Percentiles rank a stretch among this genome's conserved stretches.
These are phyloP conservation scores for Porites rus DNA, from an alignment of 92 coral and sea anemone species.

Conservation along the genomic window DNA sequence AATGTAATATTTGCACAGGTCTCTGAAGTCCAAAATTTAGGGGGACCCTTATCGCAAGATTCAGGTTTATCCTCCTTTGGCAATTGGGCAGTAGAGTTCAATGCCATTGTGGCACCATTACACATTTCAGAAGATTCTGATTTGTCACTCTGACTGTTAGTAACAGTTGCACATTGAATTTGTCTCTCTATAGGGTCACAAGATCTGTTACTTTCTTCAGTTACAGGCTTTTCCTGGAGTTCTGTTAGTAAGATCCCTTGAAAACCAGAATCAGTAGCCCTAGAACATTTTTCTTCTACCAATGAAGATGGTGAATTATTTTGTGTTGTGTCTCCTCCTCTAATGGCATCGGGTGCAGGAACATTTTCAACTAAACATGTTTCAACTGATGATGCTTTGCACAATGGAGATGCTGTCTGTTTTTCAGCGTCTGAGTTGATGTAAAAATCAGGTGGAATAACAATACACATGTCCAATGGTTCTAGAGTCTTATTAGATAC, in stretches of 20 bases:
- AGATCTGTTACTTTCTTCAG: background rate
- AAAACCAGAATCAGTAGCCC: background rate
- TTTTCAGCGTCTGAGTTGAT: background rate
- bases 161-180: background rate
- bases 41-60: background rate
- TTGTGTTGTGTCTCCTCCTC: background rate
- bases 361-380: background rate
- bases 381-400: background rate
- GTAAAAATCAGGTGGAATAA: slow-evolving; percentile 67
- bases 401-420: slow-evolving; percentile 23
- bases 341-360: background rate
- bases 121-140: background rate
- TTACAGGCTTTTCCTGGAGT: background rate
- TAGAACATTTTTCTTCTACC: slow-evolving; percentile 1
- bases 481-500: slow-evolving; percentile 58
- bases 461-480: slow-evolving; percentile 57
- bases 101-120: background rate
- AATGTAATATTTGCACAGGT: slow-evolving; percentile 83
- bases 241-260: background rate
- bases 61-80: slow-evolving; percentile 17
- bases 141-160: slow-evolving; percentile 15
- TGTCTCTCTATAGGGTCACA: background rate
- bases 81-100: slow-evolving; percentile 9
- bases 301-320: background rate
- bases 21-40: slow-evolving; percentile 74